Evolutionary conservation across 2,113 vertebrate genomes (phyloP).

Genomic region (Equus quagga): DNA sequence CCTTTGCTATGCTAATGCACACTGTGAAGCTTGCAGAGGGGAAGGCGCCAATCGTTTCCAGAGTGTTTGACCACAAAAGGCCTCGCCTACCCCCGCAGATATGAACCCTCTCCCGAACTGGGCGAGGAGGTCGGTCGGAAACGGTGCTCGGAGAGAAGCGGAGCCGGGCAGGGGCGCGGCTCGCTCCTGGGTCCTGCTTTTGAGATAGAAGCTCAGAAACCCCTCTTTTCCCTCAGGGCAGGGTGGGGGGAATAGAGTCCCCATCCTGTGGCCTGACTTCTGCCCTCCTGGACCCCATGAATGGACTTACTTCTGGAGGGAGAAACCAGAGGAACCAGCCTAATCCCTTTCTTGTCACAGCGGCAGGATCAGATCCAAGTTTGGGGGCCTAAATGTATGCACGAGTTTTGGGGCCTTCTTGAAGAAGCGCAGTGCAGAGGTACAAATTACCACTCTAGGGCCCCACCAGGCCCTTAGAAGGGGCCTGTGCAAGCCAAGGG

Average conservation of each 20-base stretch:
- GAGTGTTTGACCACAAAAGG: slow-evolving; percentile 46
- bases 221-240: background rate
- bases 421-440: background rate
- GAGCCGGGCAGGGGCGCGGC: accelerated
- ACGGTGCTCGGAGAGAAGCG: background rate
- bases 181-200: background rate
- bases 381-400: background rate
- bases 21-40: slow-evolving; percentile 39
- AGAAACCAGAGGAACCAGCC: background rate
- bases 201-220: background rate
- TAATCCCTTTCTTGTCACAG: background rate
- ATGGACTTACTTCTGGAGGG: background rate
- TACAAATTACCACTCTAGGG: background rate
- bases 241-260: background rate
- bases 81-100: background rate
- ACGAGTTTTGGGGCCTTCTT: background rate
- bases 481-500: background rate
- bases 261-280: background rate
- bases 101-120: background rate
- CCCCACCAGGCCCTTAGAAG: background rate
- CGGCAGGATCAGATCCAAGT: background rate
- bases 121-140: background rate
- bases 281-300: background rate
- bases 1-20: slow-evolving; percentile 76
- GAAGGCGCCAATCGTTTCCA: background rate